These are phyloP conservation scores for Ctenicera cuprea DNA, from an alignment of 2,888 invertebrate genomes.

Conservation along the genomic window DNA sequence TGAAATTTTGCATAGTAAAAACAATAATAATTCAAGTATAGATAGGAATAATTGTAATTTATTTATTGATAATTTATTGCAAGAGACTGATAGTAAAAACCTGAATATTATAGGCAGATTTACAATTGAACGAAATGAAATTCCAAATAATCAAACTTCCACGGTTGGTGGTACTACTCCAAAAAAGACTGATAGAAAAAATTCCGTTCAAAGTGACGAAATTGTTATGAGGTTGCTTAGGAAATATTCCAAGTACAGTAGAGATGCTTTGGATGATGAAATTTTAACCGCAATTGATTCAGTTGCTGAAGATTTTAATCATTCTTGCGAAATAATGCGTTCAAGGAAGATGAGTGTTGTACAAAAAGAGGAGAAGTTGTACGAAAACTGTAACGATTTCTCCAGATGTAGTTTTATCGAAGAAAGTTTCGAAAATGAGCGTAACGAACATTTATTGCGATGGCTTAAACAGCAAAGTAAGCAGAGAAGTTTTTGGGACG, in stretches of 20 bases:
- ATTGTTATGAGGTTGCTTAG: conserved; percentile 70
- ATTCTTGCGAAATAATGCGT: conserved; percentile 38
- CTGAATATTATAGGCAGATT: conserved; percentile 55
- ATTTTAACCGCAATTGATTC: conserved; percentile 69
- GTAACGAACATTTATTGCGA: conserved; percentile 70
- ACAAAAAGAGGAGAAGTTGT: conserved; percentile 68
- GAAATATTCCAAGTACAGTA: conserved; percentile 72
- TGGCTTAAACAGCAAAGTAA: conserved; percentile 71
- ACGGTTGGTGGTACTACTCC: neutral
- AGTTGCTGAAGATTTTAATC: conserved; percentile 46
- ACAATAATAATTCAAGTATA: conserved; percentile 51
- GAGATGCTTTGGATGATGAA: conserved; percentile 68
- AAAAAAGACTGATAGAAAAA: conserved; percentile 66
- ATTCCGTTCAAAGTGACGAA: conserved; percentile 69
- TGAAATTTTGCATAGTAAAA: conserved; percentile 20
- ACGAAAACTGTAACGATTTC: conserved; percentile 68
- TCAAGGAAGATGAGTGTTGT: conserved; percentile 67
- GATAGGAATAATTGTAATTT: conserved; percentile 65
- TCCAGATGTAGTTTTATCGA: conserved; percentile 52
- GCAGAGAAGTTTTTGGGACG: conserved; percentile 51
- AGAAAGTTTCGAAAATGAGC: conserved; percentile 67
- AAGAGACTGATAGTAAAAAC: conserved; percentile 58
- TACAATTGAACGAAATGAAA: conserved; percentile 50
- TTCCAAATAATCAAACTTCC: conserved; percentile 4
- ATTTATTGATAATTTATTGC: conserved; percentile 71